Conservation (phyloP, 2,797 vertebrate genomes). For the Xiphorhynchus erythropygius region DNA sequence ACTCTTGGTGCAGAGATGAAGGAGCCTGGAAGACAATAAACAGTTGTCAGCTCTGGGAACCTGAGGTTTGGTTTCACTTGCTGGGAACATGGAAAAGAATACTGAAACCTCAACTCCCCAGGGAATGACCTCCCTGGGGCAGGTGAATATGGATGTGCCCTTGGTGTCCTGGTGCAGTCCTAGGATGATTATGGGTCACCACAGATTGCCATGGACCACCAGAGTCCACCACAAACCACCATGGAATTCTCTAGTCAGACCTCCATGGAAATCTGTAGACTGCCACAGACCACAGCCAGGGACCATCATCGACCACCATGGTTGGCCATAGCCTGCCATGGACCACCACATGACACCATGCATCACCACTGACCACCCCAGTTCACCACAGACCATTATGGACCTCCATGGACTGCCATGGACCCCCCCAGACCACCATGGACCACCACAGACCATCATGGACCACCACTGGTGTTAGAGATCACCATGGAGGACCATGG, state of each 20-base stretch:
- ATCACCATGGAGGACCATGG: background rate
- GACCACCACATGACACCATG: background rate
- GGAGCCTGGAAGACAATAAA: background rate
- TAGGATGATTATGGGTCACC: too few species aligned
- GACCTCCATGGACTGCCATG: too few species aligned
- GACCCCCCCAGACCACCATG: background rate
- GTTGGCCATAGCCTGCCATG: too few species aligned
- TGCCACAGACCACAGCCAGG: too few species aligned
- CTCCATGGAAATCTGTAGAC: background rate
- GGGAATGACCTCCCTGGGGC: rapidly evolving
- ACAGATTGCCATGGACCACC: background rate
- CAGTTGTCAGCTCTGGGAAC: background rate
- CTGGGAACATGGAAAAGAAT: background rate
- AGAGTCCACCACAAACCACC: background rate
- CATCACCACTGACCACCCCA: background rate
- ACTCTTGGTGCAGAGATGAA: background rate
- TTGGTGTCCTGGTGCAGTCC: background rate
- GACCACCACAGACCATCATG: background rate
- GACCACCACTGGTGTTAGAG: too few species aligned
- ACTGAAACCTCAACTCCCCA: background rate
- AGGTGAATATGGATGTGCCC: rapidly evolving
- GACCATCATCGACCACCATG: background rate
- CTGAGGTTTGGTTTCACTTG: background rate
- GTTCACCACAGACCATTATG: too few species aligned
- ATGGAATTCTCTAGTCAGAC: too few species aligned